Evolutionary conservation across 2,888 invertebrate genomes (phyloP), one percentile per base, ranked within the genome.

Genomic region (Theretra japonica): DNA sequence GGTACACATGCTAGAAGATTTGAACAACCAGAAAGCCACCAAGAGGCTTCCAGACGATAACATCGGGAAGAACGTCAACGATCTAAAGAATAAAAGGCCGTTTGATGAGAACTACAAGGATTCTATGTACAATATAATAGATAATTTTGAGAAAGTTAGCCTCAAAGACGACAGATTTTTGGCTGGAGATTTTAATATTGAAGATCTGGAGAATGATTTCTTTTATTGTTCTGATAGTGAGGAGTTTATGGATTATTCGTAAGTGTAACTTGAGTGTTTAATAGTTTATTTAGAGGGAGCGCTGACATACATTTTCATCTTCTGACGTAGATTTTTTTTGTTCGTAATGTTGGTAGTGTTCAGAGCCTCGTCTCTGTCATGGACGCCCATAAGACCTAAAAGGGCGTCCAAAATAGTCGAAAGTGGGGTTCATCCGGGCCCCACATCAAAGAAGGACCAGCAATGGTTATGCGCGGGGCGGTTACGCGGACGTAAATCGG

Each of bases 41-140:
- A 79, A 82, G 1, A 90, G 89, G 72, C 76, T 79, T 0, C 78
- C 80, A n/a, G 86, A 86, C 60, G 87, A 85, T 0, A 88, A 81
- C 2, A 80, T 93, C 0, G 94, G 93, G 0, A 92, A 92, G 65
- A 93, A 93, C 65, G 94, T 93, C 0, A 94, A 94, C 57, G 85
- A 92, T 73, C 75, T 94, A 0, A 83, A 78, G 3, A 78, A 78
- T 1, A 48, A 21, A 0, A 41, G 15, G 5, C 4, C 23, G 1
- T 69, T 69, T 0, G 86, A 83, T 7, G 82, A 81, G 4, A 85
- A 86, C 21, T 79, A 80, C 0, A 81, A 65, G 2, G 21, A 53
- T 53, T 53, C 83, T 0, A 89, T 88, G 0, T 91, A 90, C 70
- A 88, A 90, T 70, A 91, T 92, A 0, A 93, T 94, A 2, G 91